A percentile compares a stretch with the other conserved stretches of the same genome.
phyloP scores from a whole-genome alignment of 2,888 invertebrate species.

The Acholoe squamosa region DNA sequence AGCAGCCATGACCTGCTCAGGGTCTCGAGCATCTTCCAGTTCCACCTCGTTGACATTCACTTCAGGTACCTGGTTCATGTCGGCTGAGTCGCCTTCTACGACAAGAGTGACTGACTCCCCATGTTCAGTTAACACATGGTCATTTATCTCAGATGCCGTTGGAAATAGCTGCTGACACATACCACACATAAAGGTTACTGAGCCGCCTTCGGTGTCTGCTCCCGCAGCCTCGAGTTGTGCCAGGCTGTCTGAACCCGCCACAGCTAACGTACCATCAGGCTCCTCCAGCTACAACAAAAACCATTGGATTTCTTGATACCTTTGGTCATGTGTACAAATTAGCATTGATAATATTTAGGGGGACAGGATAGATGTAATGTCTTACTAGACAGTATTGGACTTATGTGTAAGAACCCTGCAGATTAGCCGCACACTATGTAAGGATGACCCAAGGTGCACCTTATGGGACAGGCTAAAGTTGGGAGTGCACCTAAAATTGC shows the following conservation, averaged over 20 bases:
- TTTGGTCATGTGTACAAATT: no score
- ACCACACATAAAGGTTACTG: constrained; percentile 70
- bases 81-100: neutral
- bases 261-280: neutral
- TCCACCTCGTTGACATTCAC: neutral
- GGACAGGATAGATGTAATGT: no score
- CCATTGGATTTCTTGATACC: no score
- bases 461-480: no score
- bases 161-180: constrained; percentile 69
- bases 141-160: constrained; percentile 57
- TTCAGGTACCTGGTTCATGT: neutral
- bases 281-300: neutral
- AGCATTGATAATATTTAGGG: no score
- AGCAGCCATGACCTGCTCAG: no score
- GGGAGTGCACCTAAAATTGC: no score
- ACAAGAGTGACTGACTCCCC: constrained; percentile 3
- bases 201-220: neutral
- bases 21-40: neutral
- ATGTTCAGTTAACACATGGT: constrained; percentile 63
- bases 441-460: no score
- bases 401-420: no score
- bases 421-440: no score
- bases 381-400: no score
- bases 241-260: neutral
- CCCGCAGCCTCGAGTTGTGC: neutral